Percentiles rank a stretch among this genome's conserved stretches.
Evolutionary conservation across 2,888 invertebrate species (phyloP).

Genomic region (Mechanitis mazaeus): DNA sequence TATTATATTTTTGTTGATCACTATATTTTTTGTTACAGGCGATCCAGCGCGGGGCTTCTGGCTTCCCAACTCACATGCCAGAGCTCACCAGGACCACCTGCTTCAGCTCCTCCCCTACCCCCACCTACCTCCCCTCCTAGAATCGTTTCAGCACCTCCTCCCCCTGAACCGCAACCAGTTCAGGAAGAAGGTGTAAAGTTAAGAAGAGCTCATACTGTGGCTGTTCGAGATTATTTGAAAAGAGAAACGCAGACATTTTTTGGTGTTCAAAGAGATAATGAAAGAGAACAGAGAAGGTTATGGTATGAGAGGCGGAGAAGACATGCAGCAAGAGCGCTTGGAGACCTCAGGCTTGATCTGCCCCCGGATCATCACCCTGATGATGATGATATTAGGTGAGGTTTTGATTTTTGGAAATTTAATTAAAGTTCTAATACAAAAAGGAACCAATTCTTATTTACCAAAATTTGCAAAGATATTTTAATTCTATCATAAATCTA

Average conservation of each 20-base stretch:
- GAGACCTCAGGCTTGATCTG: conserved; percentile 76
- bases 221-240: conserved; percentile 81
- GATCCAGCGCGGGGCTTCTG: conserved; percentile 65
- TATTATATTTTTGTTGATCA: conserved; percentile 25
- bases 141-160: conserved; percentile 53
- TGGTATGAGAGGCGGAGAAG: conserved; percentile 89
- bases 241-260: conserved; percentile 90
- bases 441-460: no score
- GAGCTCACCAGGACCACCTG: conserved; percentile 55
- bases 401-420: neutral
- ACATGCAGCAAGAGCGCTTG: conserved; percentile 84
- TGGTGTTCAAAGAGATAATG: conserved; percentile 87
- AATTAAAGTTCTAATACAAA: no score
- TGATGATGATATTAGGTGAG: conserved; percentile 74
- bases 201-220: conserved; percentile 61
- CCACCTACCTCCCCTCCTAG: conserved; percentile 69
- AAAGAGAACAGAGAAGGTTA: conserved; percentile 82
- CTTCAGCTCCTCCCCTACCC: conserved; percentile 51
- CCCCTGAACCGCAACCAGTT: conserved; percentile 57
- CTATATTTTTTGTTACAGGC: conserved; percentile 52
- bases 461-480: no score
- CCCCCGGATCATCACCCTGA: conserved; percentile 78
- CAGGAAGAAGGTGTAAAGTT: conserved; percentile 69
- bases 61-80: conserved; percentile 67
- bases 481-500: no score